These are phyloP conservation scores for Platanista minor DNA, from an alignment of 2,113 vertebrate species.

Conservation along the genomic window DNA sequence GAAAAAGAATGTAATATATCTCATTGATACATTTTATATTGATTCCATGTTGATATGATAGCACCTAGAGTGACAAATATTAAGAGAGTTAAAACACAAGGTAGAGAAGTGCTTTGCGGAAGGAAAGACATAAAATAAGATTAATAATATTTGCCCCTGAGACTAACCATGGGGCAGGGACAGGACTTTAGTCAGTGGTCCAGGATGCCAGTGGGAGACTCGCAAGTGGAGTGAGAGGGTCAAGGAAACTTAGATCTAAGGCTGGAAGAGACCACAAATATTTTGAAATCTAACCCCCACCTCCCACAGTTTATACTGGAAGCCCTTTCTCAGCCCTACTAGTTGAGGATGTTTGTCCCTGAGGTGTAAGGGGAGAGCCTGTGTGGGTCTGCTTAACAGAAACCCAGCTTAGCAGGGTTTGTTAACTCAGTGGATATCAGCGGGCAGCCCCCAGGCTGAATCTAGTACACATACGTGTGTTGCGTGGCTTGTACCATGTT, in stretches of 20 bases:
- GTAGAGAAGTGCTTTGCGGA: background rate
- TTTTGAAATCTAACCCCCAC: background rate
- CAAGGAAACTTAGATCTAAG: background rate
- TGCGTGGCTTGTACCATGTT: background rate
- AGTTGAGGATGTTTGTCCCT: background rate
- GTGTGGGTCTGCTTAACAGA: background rate
- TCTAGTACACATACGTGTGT: background rate
- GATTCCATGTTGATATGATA: background rate
- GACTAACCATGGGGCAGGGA: too few relatives aligned
- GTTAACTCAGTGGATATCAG: background rate
- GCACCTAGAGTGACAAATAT: background rate
- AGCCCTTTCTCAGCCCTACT: background rate
- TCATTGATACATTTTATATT: background rate
- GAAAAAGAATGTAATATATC: background rate
- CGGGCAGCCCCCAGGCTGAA: background rate
- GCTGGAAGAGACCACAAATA: background rate
- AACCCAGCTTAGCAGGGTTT: background rate
- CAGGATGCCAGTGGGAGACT: background rate
- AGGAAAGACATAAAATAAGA: background rate
- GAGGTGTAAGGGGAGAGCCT: background rate
- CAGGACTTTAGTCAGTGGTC: background rate
- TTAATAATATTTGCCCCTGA: background rate
- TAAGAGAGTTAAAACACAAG: background rate
- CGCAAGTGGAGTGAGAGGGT: background rate
- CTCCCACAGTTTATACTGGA: background rate